These are phyloP conservation scores for Scomber scombrus DNA, from an alignment of 2,113 vertebrate genomes.

Conservation along the genomic window DNA sequence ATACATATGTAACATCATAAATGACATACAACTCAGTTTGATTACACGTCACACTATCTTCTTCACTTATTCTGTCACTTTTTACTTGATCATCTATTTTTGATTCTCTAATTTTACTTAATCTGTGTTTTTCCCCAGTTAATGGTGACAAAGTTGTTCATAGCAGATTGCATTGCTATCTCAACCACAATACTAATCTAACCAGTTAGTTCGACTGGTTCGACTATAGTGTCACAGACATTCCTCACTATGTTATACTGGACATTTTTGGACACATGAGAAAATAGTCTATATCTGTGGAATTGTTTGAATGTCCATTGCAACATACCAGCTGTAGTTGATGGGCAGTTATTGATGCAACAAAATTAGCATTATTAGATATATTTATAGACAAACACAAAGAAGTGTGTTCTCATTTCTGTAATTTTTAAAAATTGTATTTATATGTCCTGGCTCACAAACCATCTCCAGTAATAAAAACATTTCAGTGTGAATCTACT, in stretches of 20 bases:
- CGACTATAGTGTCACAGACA: background rate
- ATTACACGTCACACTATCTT: too few species aligned
- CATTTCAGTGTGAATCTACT: constrained; percentile 63
- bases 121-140: background rate
- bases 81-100: background rate
- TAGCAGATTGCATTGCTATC: constrained; percentile 19
- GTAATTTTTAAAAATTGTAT: background rate
- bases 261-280: background rate
- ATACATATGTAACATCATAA: background rate
- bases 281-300: background rate
- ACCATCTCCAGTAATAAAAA: constrained; percentile 14
- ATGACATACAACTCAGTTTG: background rate
- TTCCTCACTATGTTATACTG: background rate
- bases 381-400: background rate
- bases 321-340: background rate
- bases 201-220: constrained; percentile 21
- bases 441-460: background rate
- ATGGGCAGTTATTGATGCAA: background rate
- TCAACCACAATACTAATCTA: constrained; percentile 11
- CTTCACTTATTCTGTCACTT: background rate
- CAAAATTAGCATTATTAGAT: background rate
- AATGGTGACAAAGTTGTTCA: background rate
- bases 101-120: background rate
- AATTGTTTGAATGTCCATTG: background rate
- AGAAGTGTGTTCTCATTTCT: background rate